Percentiles rank a stretch among this genome's conserved stretches.
Evolutionary conservation across 2,888 invertebrate species (phyloP).

Genomic region (Pristionchus maxplancki): DNA sequence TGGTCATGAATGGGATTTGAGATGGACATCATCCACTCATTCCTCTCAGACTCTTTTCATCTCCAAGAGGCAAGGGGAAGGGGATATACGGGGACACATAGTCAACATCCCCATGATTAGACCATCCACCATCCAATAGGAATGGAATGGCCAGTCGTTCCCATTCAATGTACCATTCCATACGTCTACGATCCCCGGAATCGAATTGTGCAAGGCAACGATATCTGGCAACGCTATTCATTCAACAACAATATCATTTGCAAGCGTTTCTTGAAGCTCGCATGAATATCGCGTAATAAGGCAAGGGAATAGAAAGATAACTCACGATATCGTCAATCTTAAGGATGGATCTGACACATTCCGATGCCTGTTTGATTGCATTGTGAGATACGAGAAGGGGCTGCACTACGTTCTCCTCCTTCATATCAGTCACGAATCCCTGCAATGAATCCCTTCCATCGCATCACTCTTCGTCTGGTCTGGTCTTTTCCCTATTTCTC

Average conservation of each 20-base stretch:
- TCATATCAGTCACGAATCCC: conserved; percentile 95
- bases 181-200: neutral
- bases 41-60: neutral
- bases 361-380: conserved; percentile 93
- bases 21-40: neutral
- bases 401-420: conserved; percentile 96
- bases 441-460: conserved; percentile 64
- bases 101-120: conserved; percentile 41
- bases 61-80: neutral
- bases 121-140: neutral
- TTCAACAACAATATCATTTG: neutral
- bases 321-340: conserved; percentile 99
- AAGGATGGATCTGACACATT: conserved; percentile 96
- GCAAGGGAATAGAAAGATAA: conserved; percentile 13
- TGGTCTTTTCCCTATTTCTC: neutral
- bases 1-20: conserved; percentile 4
- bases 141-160: conserved; percentile 13
- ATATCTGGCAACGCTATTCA: neutral
- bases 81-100: neutral
- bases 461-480: no score
- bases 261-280: neutral
- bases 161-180: neutral
- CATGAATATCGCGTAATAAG: neutral
- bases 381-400: conserved; percentile 95
- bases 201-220: neutral